Base-by-base conservation (phyloP, 2,113 vertebrate species). In the Clinocottus analis region DNA sequence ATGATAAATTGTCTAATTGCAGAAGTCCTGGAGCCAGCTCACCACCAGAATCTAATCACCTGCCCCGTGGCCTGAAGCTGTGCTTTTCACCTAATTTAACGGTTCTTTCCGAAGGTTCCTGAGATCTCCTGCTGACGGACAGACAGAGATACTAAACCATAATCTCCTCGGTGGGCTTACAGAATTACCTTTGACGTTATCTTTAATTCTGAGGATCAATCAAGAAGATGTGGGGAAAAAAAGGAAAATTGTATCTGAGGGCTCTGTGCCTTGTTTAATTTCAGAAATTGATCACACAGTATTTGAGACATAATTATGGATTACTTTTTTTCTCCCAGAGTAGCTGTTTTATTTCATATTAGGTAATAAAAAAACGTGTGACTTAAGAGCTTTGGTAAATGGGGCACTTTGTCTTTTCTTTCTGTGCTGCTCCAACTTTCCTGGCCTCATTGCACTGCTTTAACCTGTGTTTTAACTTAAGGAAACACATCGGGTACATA, bases 241-340 rank as follows among this genome's bases (percentile, higher is more conserved):
- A 56, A 21, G 21, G 0, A 31, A 73, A 75, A 73, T 65, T 14
- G 83, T 70, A 71, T 68, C 60, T 58, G 27, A 67, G 31, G 61
- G 65, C 31, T 64, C 13, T 27, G 65, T 6, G 55, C 72, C 16
- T 74, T 6, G 21, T 55, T 65, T 85, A 61, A 85, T 85, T 80
- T 72, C 72, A 78, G 76, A 43, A 80, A 85, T 84, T 68, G 75
- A 89, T 87, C 72, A 65, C 69, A 67, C 49, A 69, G 43, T 75
- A 41, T 72, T 68, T 56, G 43, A 80, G 72, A 77, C 72, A 39
- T 80, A 77, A 70, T 72, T 61, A 77, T 64, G 60, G 60, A 80
- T 67, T 75, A 79, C 4, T 45, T 6, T n/a, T 31, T 47, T 45
- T 45, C 23, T n/a, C 25, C 13, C 59, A 65, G 66, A 31, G 66